Base-by-base conservation (phyloP, 2,113 vertebrate species). In the Sinocyclocheilus grahami region DNA sequence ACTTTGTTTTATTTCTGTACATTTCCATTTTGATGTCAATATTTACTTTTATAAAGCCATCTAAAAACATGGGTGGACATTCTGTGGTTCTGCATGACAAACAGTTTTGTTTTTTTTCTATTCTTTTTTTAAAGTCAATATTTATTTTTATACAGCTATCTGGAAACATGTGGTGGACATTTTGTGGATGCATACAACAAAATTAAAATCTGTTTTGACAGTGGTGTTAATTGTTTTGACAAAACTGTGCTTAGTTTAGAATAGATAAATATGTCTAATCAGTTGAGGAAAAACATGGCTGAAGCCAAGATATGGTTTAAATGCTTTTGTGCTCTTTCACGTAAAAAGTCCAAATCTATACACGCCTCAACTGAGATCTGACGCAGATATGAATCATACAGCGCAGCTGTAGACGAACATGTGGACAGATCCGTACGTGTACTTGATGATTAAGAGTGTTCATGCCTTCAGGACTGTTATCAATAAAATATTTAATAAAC, bases 401-500 rank as follows among this genome's bases (percentile, higher is more conserved):
- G 16, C 30, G 1, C 67, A 13, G 37, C 71, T 74, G 71, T n/a
- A 6, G 37, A 74, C 22, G 3, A 74, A 74, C 37, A n/a, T 13
- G 39, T n/a, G 39, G 20, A 71, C 33, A 39, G 67, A 46, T 74
- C 37, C 9, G 22, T 46, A n/a, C 12, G 20, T 46, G 71, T 42
- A 46, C 37, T n/a, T 2, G 20, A 74, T 46, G 39, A 46, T 74
- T 46, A 46, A 46, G 37, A 13, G 20, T 5, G 8, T 20, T 33
- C 33, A 37, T 71, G 30, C 18, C 18, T 48, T 58, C n/a, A 13
- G 62, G 62, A 11, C 9, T 74, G 39, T 74, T 74, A 46, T 74
- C 10, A 74, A n/a, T 74, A 13, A n/a, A 13, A 46, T 74, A 75
- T 75, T 74, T 74, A 8, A 74, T 74, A 74, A 74, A 72, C 20